Evolutionary conservation across 2,797 vertebrate genomes (phyloP).

Genomic region (Erethizon dorsatum): DNA sequence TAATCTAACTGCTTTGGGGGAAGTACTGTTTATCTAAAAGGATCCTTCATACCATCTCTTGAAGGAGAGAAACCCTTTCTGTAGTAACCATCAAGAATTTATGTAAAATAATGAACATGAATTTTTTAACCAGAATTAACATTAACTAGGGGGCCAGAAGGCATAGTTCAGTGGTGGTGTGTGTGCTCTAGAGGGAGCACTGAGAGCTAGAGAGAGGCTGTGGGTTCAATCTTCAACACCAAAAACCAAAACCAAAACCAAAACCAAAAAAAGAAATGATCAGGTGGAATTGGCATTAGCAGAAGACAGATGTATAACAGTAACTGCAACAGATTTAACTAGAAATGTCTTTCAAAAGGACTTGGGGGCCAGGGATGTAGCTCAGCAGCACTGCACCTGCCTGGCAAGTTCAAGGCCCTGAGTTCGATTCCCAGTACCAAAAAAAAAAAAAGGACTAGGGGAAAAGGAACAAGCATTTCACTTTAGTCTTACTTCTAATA

Average conservation of each 20-base stretch:
- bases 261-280: background rate
- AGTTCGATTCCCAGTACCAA: background rate
- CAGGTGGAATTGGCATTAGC: background rate
- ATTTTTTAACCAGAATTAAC: constrained; percentile 22
- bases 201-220: no score
- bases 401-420: background rate
- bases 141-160: background rate
- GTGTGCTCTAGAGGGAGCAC: background rate
- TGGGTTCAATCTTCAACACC: background rate
- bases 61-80: background rate
- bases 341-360: constrained; percentile 64
- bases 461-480: constrained; percentile 22
- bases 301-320: background rate
- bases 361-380: background rate
- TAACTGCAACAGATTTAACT: background rate
- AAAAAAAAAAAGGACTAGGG: background rate
- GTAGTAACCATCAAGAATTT: background rate
- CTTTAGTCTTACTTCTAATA: background rate
- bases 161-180: background rate
- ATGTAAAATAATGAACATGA: background rate
- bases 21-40: background rate
- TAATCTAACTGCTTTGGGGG: background rate
- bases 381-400: background rate
- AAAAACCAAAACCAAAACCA: background rate
- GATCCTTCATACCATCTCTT: background rate